These are phyloP conservation scores for Phragmatobia fuliginosa DNA, from an alignment of 2,888 invertebrate genomes.

Conservation along the genomic window DNA sequence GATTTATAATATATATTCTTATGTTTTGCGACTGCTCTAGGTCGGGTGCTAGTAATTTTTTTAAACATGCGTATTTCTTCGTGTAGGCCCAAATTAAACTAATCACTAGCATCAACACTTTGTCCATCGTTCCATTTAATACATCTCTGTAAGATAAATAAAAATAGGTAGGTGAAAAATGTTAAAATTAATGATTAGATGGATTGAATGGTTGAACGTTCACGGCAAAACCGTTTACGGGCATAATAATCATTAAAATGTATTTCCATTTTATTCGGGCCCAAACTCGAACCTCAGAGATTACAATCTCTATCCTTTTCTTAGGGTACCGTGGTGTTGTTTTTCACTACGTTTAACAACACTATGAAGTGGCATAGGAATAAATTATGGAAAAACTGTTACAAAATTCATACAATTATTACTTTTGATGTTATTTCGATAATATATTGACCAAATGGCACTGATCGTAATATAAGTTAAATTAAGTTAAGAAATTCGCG, in stretches of 20 bases:
- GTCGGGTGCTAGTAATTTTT: neutral
- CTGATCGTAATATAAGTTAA: neutral
- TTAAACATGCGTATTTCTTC: neutral
- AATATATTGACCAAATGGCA: neutral
- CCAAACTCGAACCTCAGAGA: slow-evolving; percentile 77
- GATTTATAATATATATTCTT: neutral
- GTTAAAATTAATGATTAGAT: slow-evolving; percentile 70
- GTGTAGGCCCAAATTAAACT: neutral
- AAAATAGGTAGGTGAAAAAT: slow-evolving; percentile 75
- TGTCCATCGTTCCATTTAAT: neutral
- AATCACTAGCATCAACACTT: neutral
- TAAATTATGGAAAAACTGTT: neutral
- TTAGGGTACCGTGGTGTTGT: slow-evolving; percentile 63
- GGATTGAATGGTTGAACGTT: slow-evolving; percentile 72
- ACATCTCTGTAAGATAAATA: slow-evolving; percentile 4
- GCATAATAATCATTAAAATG: slow-evolving; percentile 84
- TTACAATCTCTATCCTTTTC: slow-evolving; percentile 83
- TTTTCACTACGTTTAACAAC: slow-evolving; percentile 6
- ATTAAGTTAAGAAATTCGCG: neutral
- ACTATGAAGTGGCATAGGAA: neutral
- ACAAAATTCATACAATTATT: neutral
- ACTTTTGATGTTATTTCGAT: neutral
- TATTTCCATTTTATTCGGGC: slow-evolving; percentile 83
- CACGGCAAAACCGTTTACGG: slow-evolving; percentile 78
- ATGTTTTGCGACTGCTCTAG: neutral